A percentile compares a stretch with the other conserved stretches of the same genome.
These are phyloP conservation scores for Paracentrotus lividus DNA, from an alignment of 53 echinoderm and acorn worm species.

Conservation along the genomic window DNA sequence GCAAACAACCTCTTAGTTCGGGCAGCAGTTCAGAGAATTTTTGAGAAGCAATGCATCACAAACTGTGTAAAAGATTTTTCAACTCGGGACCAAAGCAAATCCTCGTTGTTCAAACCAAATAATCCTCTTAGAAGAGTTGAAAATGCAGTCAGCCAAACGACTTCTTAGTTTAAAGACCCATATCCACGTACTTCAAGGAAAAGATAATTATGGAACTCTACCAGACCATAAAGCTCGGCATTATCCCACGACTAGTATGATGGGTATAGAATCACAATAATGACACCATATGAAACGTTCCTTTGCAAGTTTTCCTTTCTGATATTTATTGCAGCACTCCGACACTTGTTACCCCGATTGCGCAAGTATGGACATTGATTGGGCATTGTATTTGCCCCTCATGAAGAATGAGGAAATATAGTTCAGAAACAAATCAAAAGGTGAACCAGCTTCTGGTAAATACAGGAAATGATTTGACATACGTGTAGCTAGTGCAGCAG, in stretches of 20 bases:
- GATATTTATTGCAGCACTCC: not conserved
- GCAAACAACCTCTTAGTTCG: no score
- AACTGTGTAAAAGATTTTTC: not conserved
- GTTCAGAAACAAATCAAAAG: not conserved
- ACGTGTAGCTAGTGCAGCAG: not conserved
- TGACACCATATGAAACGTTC: no score
- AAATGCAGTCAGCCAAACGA: not conserved
- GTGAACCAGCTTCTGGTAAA: not conserved
- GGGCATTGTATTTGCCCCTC: not conserved
- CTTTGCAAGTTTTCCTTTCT: not conserved
- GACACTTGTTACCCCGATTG: not conserved
- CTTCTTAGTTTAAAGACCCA: no score
- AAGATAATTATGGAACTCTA: no score
- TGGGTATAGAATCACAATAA: no score
- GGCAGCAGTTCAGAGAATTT: no score
- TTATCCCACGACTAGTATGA: no score
- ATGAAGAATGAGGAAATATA: slow-evolving; percentile 42
- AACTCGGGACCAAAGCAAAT: not conserved
- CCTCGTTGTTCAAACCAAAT: no score
- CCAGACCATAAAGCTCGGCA: no score
- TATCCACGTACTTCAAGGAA: no score
- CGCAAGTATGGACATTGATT: no score
- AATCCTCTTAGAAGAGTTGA: not conserved
- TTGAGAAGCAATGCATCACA: not conserved
- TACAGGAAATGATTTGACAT: slow-evolving; percentile 17